Conservation (phyloP, 2,113 vertebrate species). For the Tupaia chinensis region DNA sequence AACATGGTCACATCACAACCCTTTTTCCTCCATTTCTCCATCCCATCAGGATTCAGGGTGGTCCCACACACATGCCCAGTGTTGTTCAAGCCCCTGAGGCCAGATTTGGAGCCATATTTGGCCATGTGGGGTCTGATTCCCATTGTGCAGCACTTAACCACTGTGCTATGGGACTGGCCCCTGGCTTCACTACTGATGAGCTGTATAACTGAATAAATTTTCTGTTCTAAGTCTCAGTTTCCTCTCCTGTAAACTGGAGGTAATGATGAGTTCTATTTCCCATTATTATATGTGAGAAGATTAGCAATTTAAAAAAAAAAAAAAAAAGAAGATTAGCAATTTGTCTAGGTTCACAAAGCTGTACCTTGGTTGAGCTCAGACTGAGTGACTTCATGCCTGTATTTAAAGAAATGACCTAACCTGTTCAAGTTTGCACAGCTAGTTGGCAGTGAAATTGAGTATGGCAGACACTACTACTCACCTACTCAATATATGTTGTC, state of each 20-base stretch:
- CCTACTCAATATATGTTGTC: not conserved
- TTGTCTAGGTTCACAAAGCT: not conserved
- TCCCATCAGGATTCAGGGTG: too few species aligned
- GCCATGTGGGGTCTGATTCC: too few species aligned
- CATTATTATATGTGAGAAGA: not conserved
- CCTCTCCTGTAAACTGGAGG: not conserved
- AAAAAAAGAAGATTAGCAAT: not conserved
- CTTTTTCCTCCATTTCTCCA: too few species aligned
- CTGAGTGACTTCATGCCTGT: not conserved
- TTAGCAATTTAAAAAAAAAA: not conserved
- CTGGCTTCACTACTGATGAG: not conserved
- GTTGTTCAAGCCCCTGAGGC: too few species aligned
- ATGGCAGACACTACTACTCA: not conserved
- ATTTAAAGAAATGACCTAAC: not conserved
- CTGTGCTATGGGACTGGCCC: not conserved
- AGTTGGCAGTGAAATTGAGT: not conserved
- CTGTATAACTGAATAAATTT: not conserved
- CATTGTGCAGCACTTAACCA: too few species aligned
- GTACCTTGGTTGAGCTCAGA: not conserved
- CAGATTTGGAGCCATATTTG: too few species aligned
- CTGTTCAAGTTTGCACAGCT: not conserved
- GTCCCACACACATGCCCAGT: too few species aligned
- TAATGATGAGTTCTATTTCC: not conserved
- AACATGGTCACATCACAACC: too few species aligned
- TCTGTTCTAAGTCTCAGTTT: not conserved